These are phyloP conservation scores for Nesometra sesokonis DNA, from an alignment of 35 echinoderm and acorn worm species.

Conservation along the genomic window DNA sequence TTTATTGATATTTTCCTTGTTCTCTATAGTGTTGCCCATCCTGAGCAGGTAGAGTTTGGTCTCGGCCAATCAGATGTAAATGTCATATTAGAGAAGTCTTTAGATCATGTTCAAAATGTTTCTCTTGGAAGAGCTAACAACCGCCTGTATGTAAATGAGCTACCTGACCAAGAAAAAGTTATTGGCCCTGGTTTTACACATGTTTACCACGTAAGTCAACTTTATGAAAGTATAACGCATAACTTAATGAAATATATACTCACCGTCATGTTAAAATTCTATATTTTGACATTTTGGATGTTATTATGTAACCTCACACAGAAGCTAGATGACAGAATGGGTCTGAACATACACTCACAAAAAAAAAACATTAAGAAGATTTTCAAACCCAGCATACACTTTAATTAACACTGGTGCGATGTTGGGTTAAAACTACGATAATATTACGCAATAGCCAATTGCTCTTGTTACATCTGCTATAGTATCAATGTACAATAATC, in stretches of 20 bases:
- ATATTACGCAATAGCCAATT: too few relatives aligned
- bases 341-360: too few relatives aligned
- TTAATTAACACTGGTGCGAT: too few relatives aligned
- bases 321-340: too few relatives aligned
- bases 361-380: too few relatives aligned
- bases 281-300: not conserved
- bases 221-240: too few relatives aligned
- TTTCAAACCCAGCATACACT: too few relatives aligned
- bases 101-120: not conserved
- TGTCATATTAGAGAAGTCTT: not conserved
- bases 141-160: not conserved
- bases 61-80: not conserved
- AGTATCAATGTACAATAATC: too few relatives aligned
- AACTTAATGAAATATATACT: too few relatives aligned
- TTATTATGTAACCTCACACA: too few relatives aligned
- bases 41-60: not conserved
- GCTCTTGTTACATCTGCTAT: too few relatives aligned
- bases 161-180: not conserved
- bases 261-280: not conserved
- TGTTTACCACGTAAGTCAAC: not conserved
- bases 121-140: not conserved
- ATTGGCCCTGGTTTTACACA: not conserved
- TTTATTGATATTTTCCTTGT: not conserved
- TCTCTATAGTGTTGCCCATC: not conserved
- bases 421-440: too few relatives aligned